phyloP scores from a whole-genome alignment of 2,888 invertebrate genomes.

The Buathra laborator region DNA sequence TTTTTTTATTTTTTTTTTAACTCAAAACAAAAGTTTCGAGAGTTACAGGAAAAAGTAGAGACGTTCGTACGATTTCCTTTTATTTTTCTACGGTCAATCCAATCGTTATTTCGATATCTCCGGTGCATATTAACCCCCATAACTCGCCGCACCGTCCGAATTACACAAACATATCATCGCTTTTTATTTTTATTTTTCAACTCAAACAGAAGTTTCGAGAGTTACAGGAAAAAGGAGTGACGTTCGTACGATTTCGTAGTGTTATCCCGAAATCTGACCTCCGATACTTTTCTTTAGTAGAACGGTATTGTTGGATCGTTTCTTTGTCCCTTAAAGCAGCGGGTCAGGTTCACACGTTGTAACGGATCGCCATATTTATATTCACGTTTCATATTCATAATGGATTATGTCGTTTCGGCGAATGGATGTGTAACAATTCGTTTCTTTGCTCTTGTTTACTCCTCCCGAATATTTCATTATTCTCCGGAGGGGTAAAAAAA shows the following conservation, averaged over 20 bases:
- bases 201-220: conserved; percentile 38
- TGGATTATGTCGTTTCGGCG: conserved; percentile 38
- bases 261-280: conserved; percentile 72
- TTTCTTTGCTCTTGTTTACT: conserved; percentile 32
- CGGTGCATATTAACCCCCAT: background rate
- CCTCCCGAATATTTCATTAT: background rate
- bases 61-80: conserved; percentile 47
- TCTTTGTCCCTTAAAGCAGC: conserved; percentile 44
- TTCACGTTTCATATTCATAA: conserved; percentile 50
- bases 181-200: background rate
- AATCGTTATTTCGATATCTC: background rate
- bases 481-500: background rate
- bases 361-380: conserved; percentile 52
- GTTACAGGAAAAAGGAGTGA: conserved; percentile 57
- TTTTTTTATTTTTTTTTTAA: conserved; percentile 9
- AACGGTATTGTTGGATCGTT: conserved; percentile 47
- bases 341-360: conserved; percentile 62
- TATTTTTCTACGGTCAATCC: no score
- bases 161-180: background rate
- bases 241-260: conserved; percentile 54
- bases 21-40: conserved; percentile 40
- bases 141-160: background rate
- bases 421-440: conserved; percentile 24
- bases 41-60: conserved; percentile 56
- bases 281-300: conserved; percentile 53